These are phyloP conservation scores for Limnephilus lunatus DNA, from an alignment of 2,888 invertebrate genomes.

Conservation along the genomic window DNA sequence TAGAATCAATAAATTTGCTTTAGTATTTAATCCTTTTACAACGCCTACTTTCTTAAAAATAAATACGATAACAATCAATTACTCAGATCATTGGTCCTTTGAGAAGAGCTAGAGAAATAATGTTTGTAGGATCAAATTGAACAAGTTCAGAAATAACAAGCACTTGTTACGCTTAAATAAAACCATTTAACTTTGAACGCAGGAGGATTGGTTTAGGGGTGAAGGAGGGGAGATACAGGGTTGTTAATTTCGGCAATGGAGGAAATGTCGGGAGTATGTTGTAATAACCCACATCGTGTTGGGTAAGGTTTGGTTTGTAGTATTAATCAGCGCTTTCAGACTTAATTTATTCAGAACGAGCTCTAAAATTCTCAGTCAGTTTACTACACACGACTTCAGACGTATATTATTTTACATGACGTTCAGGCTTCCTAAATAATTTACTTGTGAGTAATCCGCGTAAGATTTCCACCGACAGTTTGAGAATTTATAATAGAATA, in stretches of 20 bases:
- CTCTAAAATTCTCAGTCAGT: background rate
- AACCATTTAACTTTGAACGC: background rate
- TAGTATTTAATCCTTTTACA: slow-evolving; percentile 35
- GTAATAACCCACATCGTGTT: background rate
- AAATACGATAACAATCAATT: slow-evolving; percentile 50
- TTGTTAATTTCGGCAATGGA: background rate
- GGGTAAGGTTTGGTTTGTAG: background rate
- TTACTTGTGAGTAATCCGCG: background rate
- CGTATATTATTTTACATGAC: background rate
- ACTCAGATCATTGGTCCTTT: slow-evolving; percentile 49
- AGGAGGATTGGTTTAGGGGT: background rate
- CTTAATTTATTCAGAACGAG: background rate
- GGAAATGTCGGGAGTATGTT: background rate
- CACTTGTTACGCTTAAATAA: background rate
- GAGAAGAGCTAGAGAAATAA: background rate
- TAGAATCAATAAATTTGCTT: background rate
- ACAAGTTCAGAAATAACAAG: slow-evolving; percentile 6
- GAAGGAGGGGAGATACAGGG: background rate
- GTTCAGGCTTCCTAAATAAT: background rate
- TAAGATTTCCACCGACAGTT: background rate
- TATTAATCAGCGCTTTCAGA: background rate
- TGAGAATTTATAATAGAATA: background rate
- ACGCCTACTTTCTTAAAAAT: slow-evolving; percentile 28
- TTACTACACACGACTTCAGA: background rate
- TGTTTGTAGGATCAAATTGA: slow-evolving; percentile 10